Evolutionary conservation across 2,888 invertebrate species (phyloP), one percentile per base, ranked within the genome.

Genomic region (Orthonevra nobilis): DNA sequence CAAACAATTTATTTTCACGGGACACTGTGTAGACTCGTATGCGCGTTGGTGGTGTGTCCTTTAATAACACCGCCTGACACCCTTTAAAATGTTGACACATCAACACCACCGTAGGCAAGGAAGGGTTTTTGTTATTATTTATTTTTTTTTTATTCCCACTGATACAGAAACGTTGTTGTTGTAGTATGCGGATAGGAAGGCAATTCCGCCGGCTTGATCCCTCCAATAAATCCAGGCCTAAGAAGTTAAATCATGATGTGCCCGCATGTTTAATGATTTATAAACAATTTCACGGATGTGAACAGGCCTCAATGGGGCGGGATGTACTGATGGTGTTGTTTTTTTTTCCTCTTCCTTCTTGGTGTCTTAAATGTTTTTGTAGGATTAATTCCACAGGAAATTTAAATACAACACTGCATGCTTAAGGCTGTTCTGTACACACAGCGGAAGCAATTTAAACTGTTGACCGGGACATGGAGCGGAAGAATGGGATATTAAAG

Each of bases 261-360:
- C 70, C 77, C 77, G 77, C 77, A 77, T 77, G 77, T 77, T 77
- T 63, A 77, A 77, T 77, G 64, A 77, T 77, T 77, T 70, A 77
- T 70, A 77, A 77, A 77, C 77, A 77, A 77, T 70, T 77, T 77
- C 77, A 77, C 77, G 77, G 77, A 77, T 77, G 72, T 77, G 72
- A 77, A 64, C 64, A 64, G 46, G 52, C 46, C 64, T 66, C 36
- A 63, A 46, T 63, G 64, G 30, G 56, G 38, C 38, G 52, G 44
- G 54, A 46, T 54, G 28, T 28, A 30, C 26, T 30, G 15, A 15
- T 28, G 40, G 30, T 19, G 20, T 63, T 34, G 19, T 52, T 15
- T 14, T 48, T 40, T 38, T 17, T 36, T 28, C 40, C 34, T n/a
- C n/a, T 46, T 56, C 40, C 50, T 48, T 40, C n/a, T n/a, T n/a